A percentile compares a stretch with the other conserved stretches of the same genome.
These are phyloP conservation scores for Apodemus agrarius DNA, from an alignment of 2,797 vertebrate genomes.

Conservation along the genomic window DNA sequence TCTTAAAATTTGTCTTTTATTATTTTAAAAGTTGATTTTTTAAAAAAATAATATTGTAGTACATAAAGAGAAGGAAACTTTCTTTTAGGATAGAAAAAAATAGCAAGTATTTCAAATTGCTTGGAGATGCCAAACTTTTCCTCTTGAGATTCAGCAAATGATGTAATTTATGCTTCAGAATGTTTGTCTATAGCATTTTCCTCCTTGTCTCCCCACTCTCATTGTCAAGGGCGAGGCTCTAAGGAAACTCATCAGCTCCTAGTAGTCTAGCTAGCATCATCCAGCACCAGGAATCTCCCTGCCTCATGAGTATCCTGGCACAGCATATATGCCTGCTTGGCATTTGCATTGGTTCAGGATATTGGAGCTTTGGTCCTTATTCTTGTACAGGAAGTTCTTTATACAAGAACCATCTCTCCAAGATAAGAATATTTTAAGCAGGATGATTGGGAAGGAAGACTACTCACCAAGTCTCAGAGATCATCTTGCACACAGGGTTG, in stretches of 20 bases:
- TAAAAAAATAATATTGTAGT: not conserved
- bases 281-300: not conserved
- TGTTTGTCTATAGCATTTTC: too few species aligned
- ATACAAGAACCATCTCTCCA: not conserved
- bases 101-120: not conserved
- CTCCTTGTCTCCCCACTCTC: not conserved
- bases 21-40: not conserved
- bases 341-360: not conserved
- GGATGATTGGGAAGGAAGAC: not conserved
- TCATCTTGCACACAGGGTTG: not conserved
- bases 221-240: not conserved
- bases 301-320: not conserved
- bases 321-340: not conserved
- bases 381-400: not conserved
- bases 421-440: not conserved
- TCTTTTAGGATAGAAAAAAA: conserved; percentile 9
- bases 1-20: conserved; percentile 18
- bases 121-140: not conserved
- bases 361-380: not conserved
- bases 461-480: fast-evolving
- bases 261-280: too few species aligned
- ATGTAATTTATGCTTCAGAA: not conserved
- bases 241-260: too few species aligned
- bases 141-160: not conserved
- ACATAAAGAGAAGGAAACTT: not conserved